phyloP scores from a whole-genome alignment of 2,797 vertebrate species.

The Crenichthys baileyi region DNA sequence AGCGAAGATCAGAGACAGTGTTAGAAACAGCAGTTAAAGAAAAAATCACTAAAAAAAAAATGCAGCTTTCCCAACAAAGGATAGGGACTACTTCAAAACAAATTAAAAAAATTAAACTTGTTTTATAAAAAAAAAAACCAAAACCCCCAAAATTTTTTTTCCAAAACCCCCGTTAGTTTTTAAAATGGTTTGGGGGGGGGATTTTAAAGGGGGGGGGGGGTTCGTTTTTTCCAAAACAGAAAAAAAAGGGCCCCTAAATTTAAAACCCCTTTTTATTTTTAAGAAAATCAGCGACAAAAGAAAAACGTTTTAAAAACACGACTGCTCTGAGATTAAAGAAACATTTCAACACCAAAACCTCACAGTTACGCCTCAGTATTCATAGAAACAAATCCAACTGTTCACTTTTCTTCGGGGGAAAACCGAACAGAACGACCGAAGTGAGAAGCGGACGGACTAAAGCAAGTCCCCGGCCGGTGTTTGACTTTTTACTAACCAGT shows the following conservation, averaged over 20 bases:
- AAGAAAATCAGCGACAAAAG: background rate
- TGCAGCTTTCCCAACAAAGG: no score
- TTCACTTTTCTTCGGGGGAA: background rate
- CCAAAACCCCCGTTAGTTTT: no score
- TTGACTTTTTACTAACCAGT: conserved; percentile 86
- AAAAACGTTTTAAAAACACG: background rate
- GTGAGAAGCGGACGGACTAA: conserved; percentile 3
- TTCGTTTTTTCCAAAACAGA: no score
- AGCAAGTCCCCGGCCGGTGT: conserved; percentile 14
- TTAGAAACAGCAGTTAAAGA: background rate
- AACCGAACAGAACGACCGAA: background rate
- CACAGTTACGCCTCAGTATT: background rate
- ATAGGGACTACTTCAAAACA: no score
- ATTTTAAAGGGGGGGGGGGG: no score
- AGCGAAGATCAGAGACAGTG: background rate
- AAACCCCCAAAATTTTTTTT: no score
- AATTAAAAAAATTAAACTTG: no score
- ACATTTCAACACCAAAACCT: conserved; percentile 1
- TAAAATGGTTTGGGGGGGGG: no score
- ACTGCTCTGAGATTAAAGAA: background rate
- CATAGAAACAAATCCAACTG: background rate
- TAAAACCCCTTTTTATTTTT: no score
- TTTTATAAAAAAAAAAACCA: no score
- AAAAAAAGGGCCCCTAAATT: no score
- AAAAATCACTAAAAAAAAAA: no score